Evolutionary conservation across 1,140 invertebrate species (phyloP).

Genomic region (Periplaneta americana): DNA sequence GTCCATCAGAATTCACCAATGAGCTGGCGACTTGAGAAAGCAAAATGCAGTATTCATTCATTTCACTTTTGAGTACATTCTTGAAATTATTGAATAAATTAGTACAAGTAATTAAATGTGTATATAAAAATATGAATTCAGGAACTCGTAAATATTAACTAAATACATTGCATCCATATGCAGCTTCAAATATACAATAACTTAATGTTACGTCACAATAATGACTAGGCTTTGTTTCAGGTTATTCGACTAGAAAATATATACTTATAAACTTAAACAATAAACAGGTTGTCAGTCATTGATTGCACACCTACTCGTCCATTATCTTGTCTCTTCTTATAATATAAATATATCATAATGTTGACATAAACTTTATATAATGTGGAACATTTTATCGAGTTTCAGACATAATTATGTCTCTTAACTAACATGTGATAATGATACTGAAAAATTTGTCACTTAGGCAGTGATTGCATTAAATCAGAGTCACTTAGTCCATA

Average conservation of each 20-base stretch:
- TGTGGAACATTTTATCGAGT: no score
- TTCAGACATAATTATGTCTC: no score
- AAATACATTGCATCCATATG: neutral
- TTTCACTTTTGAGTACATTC: neutral
- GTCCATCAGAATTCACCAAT: neutral
- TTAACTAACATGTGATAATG: no score
- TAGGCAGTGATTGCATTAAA: no score
- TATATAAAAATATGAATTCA: neutral
- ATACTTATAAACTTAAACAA: neutral
- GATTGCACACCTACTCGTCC: neutral
- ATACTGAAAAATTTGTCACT: no score
- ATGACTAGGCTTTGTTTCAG: neutral
- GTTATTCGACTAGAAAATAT: neutral
- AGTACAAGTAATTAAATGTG: neutral
- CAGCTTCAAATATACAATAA: neutral
- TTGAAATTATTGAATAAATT: neutral
- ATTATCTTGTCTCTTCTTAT: neutral
- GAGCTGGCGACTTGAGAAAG: neutral
- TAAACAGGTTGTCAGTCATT: neutral
- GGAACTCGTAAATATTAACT: neutral
- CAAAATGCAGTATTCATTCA: neutral
- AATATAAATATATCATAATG: neutral
- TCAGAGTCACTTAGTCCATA: no score
- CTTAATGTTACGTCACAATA: neutral
- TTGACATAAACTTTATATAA: neutral